Conservation (phyloP, 2,888 invertebrate genomes). For the Prosopocoilus inquinatus region DNA sequence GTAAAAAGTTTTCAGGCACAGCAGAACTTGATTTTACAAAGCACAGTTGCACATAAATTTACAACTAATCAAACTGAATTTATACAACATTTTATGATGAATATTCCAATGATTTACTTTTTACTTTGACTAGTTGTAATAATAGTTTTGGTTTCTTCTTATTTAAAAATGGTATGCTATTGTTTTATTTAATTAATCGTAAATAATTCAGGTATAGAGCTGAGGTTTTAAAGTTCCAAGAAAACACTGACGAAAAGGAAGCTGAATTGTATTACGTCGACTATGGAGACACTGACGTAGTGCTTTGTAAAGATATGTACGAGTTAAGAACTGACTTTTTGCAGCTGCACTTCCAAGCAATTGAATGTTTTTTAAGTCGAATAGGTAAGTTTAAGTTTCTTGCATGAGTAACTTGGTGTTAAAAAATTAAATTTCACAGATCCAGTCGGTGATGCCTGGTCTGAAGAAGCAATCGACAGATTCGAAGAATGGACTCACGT, state of each 20-base stretch:
- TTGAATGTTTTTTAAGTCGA: constrained; percentile 81
- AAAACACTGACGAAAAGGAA: constrained; percentile 59
- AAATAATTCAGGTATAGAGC: constrained; percentile 48
- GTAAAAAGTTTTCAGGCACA: neutral
- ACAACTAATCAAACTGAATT: neutral
- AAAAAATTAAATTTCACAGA: constrained; percentile 33
- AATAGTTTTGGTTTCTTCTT: neutral
- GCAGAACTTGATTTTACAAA: neutral
- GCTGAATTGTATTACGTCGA: constrained; percentile 81
- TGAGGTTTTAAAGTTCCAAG: constrained; percentile 66
- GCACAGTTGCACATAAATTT: neutral
- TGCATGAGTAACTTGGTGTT: neutral
- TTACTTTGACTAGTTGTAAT: too few relatives aligned
- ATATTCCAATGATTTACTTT: too few relatives aligned
- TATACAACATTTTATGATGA: too few relatives aligned
- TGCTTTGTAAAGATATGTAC: constrained; percentile 64
- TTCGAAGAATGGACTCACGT: constrained; percentile 73
- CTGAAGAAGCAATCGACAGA: constrained; percentile 60
- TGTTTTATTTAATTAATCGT: neutral
- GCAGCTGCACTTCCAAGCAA: constrained; percentile 75
- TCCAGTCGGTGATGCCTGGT: constrained; percentile 58
- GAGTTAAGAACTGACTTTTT: constrained; percentile 75
- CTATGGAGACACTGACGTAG: constrained; percentile 79
- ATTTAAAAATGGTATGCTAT: neutral
- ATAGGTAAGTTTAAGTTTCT: constrained; percentile 52